Evolutionary conservation across 2,888 invertebrate genomes (phyloP).

Genomic region (Ashinkailepas kermadecensis): DNA sequence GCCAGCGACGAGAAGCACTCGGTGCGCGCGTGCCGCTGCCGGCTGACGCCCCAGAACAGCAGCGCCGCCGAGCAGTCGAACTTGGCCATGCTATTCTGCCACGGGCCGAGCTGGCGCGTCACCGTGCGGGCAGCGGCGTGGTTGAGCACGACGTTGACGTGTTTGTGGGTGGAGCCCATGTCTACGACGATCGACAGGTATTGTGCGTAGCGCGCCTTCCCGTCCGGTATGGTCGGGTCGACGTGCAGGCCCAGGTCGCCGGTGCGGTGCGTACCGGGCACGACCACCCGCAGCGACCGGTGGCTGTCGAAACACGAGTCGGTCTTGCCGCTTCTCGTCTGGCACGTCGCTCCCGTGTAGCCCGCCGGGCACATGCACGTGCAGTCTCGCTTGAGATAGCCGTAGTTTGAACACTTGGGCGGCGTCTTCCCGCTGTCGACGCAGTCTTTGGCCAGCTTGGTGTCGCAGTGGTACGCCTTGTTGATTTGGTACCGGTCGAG

Average conservation of each 20-base stretch:
- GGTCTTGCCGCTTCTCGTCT: neutral
- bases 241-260: neutral
- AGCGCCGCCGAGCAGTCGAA: neutral
- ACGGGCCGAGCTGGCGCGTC: neutral
- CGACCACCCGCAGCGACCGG: neutral
- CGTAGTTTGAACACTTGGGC: neutral
- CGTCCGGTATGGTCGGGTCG: too few species aligned
- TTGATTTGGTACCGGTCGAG: neutral
- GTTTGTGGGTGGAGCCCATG: neutral
- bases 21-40: neutral
- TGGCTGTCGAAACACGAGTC: neutral
- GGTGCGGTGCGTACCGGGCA: neutral
- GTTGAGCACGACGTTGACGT: neutral
- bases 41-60: neutral
- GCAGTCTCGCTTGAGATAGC: neutral
- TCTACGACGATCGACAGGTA: neutral
- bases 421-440: neutral
- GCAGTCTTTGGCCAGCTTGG: neutral
- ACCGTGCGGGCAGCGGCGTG: neutral
- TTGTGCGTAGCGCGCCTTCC: neutral
- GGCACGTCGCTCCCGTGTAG: neutral
- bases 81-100: neutral
- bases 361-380: neutral
- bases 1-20: neutral
- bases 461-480: neutral